Base-by-base conservation (phyloP, 2,888 invertebrate species). In the Drosophila suboccidentalis region DNA sequence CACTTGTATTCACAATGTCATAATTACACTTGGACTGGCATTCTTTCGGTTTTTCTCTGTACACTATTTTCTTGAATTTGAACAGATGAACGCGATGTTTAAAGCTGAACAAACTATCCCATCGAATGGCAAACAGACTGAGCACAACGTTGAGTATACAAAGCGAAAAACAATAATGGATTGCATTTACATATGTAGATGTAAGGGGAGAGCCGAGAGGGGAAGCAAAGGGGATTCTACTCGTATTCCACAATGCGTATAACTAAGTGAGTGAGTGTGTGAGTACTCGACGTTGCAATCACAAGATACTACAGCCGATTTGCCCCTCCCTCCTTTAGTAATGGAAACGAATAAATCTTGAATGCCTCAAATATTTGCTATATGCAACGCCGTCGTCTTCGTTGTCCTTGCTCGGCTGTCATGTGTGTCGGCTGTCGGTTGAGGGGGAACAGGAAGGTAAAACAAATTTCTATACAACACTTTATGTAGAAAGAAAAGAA, bases 341-440 rank as follows among this genome's bases (percentile, higher is more conserved):
- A 85, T 85, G 71, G 72, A 76, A 82, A 80, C 79, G 80, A 82
- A 85, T 87, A 85, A 85, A 85, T 85, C 86, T 72, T 75, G 69
- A 82, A 88, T 82, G 87, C 68, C 72, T 75, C 75, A 82, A 80
- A 85, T 87, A 86, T 82, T 86, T 78, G 74, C 75, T 62, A 68
- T 79, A 70, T 75, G 55, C 61, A 66, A 62, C 62, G 72, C 36
- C 38, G 34, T 55, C 41, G 44, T 43, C 9, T 13, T 15, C 46
- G 57, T 46, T 46, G 46, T 51, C 53, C 46, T 53, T 34, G 36
- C 22, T 49, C 13, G 13, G 13, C 49, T 39, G 49, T 61, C 74
- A 47, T 58, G 49, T 66, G 63, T 32, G 43, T 26, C 49, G 29
- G 4, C 29, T 8, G 4, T 9, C 29, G 36, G 11, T 41, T 19